Evolutionary conservation across 2,797 vertebrate species (phyloP).

Genomic region (Crax fasciolata): DNA sequence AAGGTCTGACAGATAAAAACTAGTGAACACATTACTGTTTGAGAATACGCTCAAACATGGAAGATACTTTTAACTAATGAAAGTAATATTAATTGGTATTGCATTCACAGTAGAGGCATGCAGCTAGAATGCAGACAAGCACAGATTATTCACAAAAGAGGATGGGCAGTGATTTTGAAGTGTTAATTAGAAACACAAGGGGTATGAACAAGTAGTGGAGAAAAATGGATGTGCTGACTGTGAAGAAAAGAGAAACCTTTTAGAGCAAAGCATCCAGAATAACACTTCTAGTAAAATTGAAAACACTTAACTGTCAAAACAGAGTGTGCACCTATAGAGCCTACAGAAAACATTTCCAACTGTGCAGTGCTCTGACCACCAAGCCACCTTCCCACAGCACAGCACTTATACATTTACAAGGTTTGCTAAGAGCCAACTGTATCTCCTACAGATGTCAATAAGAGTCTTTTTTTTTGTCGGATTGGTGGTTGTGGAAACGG

Average conservation of each 20-base stretch:
- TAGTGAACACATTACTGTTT: constrained; percentile 6
- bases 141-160: constrained; percentile 9
- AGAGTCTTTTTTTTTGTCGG: not conserved
- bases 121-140: constrained; percentile 60
- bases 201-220: not conserved
- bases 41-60: constrained; percentile 49
- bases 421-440: not conserved
- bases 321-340: accelerated
- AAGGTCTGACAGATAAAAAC: constrained; percentile 12
- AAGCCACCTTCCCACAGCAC: not conserved
- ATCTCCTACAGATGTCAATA: accelerated
- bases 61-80: constrained; percentile 45
- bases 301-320: not conserved
- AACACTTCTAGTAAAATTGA: not conserved
- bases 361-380: not conserved
- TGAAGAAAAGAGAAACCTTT: constrained; percentile 30
- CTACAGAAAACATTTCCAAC: not conserved
- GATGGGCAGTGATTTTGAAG: constrained; percentile 55
- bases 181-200: constrained; percentile 67
- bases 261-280: not conserved
- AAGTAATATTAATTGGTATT: constrained; percentile 62
- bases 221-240: constrained; percentile 16
- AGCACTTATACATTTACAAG: accelerated
- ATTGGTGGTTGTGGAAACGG: accelerated
- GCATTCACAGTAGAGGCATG: constrained; percentile 47